A percentile compares a stretch with the other conserved stretches of the same genome.
Evolutionary conservation across 2,888 invertebrate species (phyloP).

Genomic region (Parnassius apollo): DNA sequence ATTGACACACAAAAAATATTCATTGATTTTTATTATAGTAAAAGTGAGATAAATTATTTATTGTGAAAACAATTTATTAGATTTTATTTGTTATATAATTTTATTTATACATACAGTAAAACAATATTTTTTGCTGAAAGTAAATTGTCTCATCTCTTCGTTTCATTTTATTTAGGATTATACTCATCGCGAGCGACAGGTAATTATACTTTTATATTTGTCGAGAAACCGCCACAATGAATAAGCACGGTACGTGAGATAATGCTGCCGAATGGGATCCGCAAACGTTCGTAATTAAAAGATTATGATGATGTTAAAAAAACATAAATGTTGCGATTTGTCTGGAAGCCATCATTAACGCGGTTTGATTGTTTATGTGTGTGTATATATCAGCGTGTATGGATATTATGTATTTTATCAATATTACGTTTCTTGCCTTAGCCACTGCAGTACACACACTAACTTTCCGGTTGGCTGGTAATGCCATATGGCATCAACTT

Average conservation of each 20-base stretch:
- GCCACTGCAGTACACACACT: too few relatives aligned
- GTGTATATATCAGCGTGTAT: background rate
- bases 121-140: constrained; percentile 11
- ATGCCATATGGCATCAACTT: too few relatives aligned
- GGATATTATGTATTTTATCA: too few relatives aligned
- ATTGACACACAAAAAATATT: too few relatives aligned
- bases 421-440: too few relatives aligned
- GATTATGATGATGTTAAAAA: constrained; percentile 21
- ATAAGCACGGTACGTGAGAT: constrained; percentile 21
- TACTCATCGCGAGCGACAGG: constrained; percentile 5
- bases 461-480: too few relatives aligned
- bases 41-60: too few relatives aligned
- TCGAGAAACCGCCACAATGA: constrained; percentile 17
- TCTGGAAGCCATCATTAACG: constrained; percentile 16
- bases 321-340: constrained; percentile 17
- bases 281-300: constrained; percentile 19
- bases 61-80: too few relatives aligned
- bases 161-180: constrained; percentile 19
- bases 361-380: background rate
- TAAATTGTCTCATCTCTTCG: constrained; percentile 18
- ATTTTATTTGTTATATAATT: too few relatives aligned
- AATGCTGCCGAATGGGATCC: constrained; percentile 21
- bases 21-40: too few relatives aligned
- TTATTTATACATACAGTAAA: too few relatives aligned
- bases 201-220: constrained; percentile 20